Evolutionary conservation across 2,888 invertebrate genomes (phyloP).

Genomic region (Allacma fusca): DNA sequence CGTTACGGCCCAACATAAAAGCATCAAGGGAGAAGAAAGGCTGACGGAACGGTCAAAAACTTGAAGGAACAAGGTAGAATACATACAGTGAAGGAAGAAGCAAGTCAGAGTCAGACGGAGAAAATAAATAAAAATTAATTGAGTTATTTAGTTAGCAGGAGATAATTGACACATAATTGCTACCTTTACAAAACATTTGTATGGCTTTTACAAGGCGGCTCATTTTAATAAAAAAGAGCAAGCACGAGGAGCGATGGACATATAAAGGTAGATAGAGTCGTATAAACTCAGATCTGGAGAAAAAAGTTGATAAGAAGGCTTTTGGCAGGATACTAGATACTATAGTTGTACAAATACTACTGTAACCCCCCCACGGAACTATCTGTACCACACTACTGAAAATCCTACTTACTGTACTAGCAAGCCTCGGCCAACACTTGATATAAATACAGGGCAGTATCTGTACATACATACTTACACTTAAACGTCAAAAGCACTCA

Average conservation of each 20-base stretch:
- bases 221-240: slow-evolving; percentile 45
- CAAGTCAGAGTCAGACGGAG: slow-evolving; percentile 37
- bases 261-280: not conserved
- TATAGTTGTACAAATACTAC: too few relatives aligned
- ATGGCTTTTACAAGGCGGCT: slow-evolving; percentile 47
- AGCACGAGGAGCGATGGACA: slow-evolving; percentile 31
- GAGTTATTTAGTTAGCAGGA: slow-evolving; percentile 57
- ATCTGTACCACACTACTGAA: too few relatives aligned
- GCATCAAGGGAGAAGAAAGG: not conserved
- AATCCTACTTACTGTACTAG: too few relatives aligned
- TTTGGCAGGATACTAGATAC: too few relatives aligned
- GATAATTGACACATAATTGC: slow-evolving; percentile 59
- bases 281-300: too few relatives aligned
- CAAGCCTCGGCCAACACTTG: too few relatives aligned
- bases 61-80: not conserved
- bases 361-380: too few relatives aligned
- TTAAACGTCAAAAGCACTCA: too few relatives aligned
- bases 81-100: not conserved
- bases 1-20: not conserved
- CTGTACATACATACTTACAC: too few relatives aligned
- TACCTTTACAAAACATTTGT: slow-evolving; percentile 57
- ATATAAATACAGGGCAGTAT: too few relatives aligned
- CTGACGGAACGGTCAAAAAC: not conserved
- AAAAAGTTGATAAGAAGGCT: too few relatives aligned
- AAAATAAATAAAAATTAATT: slow-evolving; percentile 56